phyloP scores from a whole-genome alignment of 2,113 vertebrate species.

The Toxostoma redivivum region DNA sequence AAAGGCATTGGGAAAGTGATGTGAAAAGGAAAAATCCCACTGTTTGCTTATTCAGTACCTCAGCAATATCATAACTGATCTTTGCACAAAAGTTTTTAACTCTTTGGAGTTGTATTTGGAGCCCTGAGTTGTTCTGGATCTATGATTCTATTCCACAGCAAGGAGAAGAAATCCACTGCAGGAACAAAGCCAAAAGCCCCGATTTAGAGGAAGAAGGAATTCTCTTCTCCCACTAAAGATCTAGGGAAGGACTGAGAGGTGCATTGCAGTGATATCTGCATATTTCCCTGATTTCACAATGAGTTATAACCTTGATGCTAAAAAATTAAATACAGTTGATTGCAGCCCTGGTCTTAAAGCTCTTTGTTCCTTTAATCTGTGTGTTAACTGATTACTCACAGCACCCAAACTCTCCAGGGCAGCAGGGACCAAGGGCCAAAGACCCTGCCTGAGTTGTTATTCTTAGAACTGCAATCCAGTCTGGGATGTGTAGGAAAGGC shows the following conservation, averaged over 20 bases:
- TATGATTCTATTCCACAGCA: neutral
- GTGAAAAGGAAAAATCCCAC: neutral
- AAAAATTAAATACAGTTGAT: neutral
- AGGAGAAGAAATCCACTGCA: neutral
- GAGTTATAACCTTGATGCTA: neutral
- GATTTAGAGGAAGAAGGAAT: neutral
- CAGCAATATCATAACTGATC: neutral
- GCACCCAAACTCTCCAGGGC: neutral
- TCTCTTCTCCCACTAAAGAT: neutral
- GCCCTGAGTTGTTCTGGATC: neutral
- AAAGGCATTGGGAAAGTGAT: neutral
- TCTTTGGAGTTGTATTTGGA: neutral
- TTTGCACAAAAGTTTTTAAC: neutral
- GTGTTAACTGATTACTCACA: neutral
- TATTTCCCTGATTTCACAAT: neutral
- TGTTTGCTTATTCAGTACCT: neutral
- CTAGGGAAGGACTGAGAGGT: neutral
- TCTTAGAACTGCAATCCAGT: neutral
- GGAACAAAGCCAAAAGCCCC: neutral
- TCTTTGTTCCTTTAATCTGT: neutral
- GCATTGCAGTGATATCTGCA: neutral
- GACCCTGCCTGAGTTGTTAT: neutral
- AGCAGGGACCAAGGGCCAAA: neutral
- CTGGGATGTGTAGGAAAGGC: neutral
- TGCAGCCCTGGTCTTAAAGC: neutral